These are phyloP conservation scores for Drosophila monieri DNA, from an alignment of 2,888 invertebrate species.

Conservation along the genomic window DNA sequence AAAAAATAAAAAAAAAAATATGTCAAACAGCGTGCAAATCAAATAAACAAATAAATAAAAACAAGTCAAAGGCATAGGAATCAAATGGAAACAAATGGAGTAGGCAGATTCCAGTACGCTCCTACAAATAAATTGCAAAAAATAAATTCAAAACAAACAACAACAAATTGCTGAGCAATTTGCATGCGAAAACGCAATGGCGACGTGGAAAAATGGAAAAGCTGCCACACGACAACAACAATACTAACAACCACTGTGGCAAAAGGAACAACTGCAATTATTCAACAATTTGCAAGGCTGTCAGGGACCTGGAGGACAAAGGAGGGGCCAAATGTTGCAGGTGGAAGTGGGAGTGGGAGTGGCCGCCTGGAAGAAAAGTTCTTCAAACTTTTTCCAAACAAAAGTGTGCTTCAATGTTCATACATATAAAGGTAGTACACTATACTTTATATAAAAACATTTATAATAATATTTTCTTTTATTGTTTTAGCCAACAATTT, in stretches of 20 bases:
- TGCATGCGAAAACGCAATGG: constrained; percentile 44
- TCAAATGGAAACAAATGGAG: constrained; percentile 22
- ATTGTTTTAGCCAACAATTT: constrained; percentile 15
- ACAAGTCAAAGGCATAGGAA: constrained; percentile 6
- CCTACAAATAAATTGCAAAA: constrained; percentile 5
- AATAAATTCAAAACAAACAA: constrained; percentile 3
- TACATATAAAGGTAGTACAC: constrained; percentile 15
- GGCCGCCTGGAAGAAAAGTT: constrained; percentile 52
- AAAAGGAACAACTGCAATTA: constrained; percentile 66
- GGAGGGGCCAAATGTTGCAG: not conserved
- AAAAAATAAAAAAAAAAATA: constrained; percentile 7
- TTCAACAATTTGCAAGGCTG: constrained; percentile 70
- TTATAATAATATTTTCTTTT: constrained; percentile 29
- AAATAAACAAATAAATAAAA: constrained; percentile 19
- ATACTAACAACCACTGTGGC: constrained; percentile 30
- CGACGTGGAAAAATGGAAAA: constrained; percentile 44
- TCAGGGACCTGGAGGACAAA: not conserved
- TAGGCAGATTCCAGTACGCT: not conserved
- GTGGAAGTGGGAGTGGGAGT: constrained; percentile 11
- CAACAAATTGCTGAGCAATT: constrained; percentile 19
- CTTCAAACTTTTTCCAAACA: constrained; percentile 61
- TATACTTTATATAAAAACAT: constrained; percentile 17
- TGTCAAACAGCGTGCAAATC: constrained; percentile 10
- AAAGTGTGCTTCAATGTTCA: constrained; percentile 31
- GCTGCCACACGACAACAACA: constrained; percentile 37